Base-by-base conservation (phyloP, 2,888 invertebrate species). In the Limnephilus auricula region DNA sequence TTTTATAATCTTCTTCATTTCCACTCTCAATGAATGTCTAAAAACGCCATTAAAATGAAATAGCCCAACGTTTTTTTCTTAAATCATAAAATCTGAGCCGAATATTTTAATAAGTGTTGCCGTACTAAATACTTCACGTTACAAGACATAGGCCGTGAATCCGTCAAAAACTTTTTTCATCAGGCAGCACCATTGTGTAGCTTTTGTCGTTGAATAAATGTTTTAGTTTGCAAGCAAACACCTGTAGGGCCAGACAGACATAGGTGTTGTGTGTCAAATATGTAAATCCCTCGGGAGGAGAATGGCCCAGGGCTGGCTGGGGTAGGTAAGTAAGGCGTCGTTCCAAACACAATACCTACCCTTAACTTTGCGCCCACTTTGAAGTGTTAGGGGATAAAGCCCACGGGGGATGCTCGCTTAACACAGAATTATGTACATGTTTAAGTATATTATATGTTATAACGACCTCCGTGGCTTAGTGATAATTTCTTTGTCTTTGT, bases 201-300 rank as follows among this genome's bases (percentile, higher is more conserved):
- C 25, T 65, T n/a, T 25, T 25, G 65, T 65, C 25, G 25, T 65
- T 65, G 25, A 25, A 65, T 65, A n/a, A n/a, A 65, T 4, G 65
- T 65, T 65, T 65, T n/a, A 65, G 65, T 65, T 65, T n/a, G 25
- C 25, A 2, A 9, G 65, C 25, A 65, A 65, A 65, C 65, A 65
- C 65, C 18, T 25, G 65, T 25, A 65, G 25, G 65, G 25, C 65
- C 30, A 31, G 80, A 15, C 80, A 80, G 31, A 31, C 80, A 31
- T 80, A 31, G 80, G 80, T 80, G 80, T 32, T 80, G 31, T 31
- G 18, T 80, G 80, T 18, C 80, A 80, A 80, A 80, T 80, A 80
- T 80, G 80, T 31, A 80, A 32, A 80, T 80, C 80, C 9, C 65
- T 65, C 32, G 32, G 31, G 31, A 31, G 32, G 80, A 30, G 6